Evolutionary conservation across 2,888 invertebrate species (phyloP), one percentile per base, ranked within the genome.

Genomic region (Brenthis daphne): DNA sequence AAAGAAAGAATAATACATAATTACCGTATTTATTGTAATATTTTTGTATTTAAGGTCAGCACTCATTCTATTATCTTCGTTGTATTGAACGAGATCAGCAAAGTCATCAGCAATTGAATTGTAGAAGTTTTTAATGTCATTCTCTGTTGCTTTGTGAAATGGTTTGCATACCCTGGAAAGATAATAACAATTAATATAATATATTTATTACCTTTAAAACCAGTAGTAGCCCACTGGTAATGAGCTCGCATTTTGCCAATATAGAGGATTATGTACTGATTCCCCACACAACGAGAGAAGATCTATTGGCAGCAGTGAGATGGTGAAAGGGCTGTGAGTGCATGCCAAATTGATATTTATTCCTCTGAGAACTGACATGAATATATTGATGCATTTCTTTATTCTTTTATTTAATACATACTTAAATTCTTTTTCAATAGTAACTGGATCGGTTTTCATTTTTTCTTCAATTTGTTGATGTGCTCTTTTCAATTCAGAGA

Each of bases 21-120:
- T 67, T 78, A 95, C 93, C 20, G 95, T 94, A 82, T 97, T 96
- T 37, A 99, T 96, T 2, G 98, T 97, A 11, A 97, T 92, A 74
- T 95, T 96, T 16, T 94, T 93, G 47, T 93, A 94, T 67, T 88
- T 89, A 0, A 92, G 78, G 82, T 94, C 88, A 77, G 93, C 93
- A 81, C 95, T 93, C 12, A 95, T 95, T 43, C 98, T 94, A 84
- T 98, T 98, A 81, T 98, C 98, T 82, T 97, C 97, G 84, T 99
- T 98, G 85, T 99, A 99, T 81, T 99, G 99, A 0, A 99, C 98
- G 54, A 98, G 94, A 54, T 95, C 97, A 64, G 98, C 98, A 86
- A 99, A 97, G 86, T 97, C 96, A 57, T 96, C 95, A 0, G 98
- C 96, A 55, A 99, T 86, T n/a, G 94, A 94, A 82, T 95, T 96